These are phyloP conservation scores for Gila robusta DNA, from an alignment of 2,797 vertebrate species.

Conservation along the genomic window DNA sequence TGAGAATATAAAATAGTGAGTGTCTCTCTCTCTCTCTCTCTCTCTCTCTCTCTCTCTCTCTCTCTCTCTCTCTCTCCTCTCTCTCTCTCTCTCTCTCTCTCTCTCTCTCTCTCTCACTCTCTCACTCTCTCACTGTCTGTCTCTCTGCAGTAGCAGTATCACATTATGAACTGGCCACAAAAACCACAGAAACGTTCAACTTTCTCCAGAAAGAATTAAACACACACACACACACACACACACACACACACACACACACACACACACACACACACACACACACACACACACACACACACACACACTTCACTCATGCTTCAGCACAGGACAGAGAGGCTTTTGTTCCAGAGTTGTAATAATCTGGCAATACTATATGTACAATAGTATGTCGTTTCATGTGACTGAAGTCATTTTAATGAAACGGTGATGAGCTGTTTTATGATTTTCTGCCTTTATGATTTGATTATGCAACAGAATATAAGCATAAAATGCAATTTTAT, in stretches of 20 bases:
- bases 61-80: conserved; percentile 16
- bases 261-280: conserved; percentile 32
- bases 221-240: conserved; percentile 38
- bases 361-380: neutral
- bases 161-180: conserved; percentile 43
- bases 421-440: conserved; percentile 2
- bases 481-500: neutral
- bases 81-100: neutral
- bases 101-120: conserved; percentile 15
- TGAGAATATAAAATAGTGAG: conserved; percentile 46
- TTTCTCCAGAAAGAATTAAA: conserved; percentile 47
- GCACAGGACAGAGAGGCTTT: conserved; percentile 32
- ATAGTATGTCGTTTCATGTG: neutral
- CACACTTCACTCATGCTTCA: conserved; percentile 21
- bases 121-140: neutral
- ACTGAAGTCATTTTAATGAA: conserved; percentile 22
- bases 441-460: neutral
- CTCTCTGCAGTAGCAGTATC: conserved; percentile 39
- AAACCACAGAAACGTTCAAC: conserved; percentile 50
- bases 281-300: conserved; percentile 36
- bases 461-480: neutral
- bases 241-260: conserved; percentile 41
- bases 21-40: conserved; percentile 1
- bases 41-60: conserved; percentile 24
- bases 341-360: conserved; percentile 42